A percentile compares a stretch with the other conserved stretches of the same genome.
These are phyloP conservation scores for Syrrhaptes paradoxus DNA, from an alignment of 2,113 vertebrate genomes.

Conservation along the genomic window DNA sequence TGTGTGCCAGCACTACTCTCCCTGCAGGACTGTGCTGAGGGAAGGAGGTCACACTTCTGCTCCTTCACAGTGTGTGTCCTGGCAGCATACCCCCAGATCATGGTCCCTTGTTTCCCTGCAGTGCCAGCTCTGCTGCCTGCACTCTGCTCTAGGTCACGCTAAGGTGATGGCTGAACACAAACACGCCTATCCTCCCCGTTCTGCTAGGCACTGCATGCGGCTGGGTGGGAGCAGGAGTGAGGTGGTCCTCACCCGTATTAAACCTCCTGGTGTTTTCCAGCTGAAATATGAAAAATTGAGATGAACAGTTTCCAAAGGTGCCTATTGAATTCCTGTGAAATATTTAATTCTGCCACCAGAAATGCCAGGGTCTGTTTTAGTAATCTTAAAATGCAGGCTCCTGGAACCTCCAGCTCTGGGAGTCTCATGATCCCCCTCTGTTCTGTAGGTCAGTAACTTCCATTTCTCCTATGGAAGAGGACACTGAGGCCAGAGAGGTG, in stretches of 20 bases:
- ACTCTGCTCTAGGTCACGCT: neutral
- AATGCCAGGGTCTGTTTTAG: neutral
- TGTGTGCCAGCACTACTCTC: neutral
- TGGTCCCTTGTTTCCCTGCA: neutral
- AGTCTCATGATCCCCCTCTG: neutral
- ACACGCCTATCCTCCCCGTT: neutral
- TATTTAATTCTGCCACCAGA: neutral
- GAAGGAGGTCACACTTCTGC: neutral
- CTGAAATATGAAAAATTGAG: neutral
- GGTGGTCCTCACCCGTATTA: neutral
- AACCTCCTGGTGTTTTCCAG: neutral
- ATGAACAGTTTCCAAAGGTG: neutral
- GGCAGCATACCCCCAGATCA: neutral
- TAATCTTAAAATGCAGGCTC: neutral
- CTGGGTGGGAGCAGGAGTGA: accelerated
- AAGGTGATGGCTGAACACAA: neutral
- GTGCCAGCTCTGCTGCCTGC: neutral
- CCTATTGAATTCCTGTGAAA: neutral
- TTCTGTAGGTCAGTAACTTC: neutral
- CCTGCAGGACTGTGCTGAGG: neutral
- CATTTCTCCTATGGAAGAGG: neutral
- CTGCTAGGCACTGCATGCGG: neutral
- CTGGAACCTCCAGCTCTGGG: neutral
- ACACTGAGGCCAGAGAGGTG: neutral
- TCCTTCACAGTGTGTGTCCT: neutral